These are phyloP conservation scores for Ramazzottius varieornatus DNA, from an alignment of 2,888 invertebrate genomes.

Conservation along the genomic window DNA sequence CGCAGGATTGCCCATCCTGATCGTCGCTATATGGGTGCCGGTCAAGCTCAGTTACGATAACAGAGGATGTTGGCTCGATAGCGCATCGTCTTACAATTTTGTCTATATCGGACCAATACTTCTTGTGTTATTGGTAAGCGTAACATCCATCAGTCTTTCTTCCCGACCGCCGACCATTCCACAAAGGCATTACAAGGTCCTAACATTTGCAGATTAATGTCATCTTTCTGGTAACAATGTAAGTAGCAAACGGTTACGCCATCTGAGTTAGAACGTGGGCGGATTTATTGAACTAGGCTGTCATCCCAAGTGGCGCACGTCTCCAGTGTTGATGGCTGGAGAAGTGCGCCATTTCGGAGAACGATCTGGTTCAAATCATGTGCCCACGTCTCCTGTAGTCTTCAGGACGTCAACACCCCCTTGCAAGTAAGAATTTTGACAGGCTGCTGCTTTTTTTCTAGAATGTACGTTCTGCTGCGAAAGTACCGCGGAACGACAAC, in stretches of 20 bases:
- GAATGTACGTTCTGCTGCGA: not conserved
- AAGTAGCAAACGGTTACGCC: not conserved
- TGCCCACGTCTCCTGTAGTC: too few species aligned
- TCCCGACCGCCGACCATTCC: not conserved
- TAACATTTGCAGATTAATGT: not conserved
- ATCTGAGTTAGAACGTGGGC: too few species aligned
- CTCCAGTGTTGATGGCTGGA: too few species aligned
- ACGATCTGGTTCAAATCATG: too few species aligned
- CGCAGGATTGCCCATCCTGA: not conserved
- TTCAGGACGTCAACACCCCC: too few species aligned
- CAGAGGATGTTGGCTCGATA: constrained; percentile 39
- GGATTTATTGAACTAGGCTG: too few species aligned
- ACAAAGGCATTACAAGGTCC: not conserved
- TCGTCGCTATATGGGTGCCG: constrained; percentile 8
- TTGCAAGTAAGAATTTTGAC: too few species aligned
- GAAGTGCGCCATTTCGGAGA: too few species aligned
- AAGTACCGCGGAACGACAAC: constrained; percentile 1
- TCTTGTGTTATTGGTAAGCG: constrained; percentile 49
- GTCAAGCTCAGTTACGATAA: constrained; percentile 13
- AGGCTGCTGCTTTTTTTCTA: too few species aligned
- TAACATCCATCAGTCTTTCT: too few species aligned
- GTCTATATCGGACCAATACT: constrained; percentile 61
- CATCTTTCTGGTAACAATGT: not conserved
- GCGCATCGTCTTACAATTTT: constrained; percentile 40
- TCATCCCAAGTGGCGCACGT: too few species aligned